These are phyloP conservation scores for Calephelis virginiensis DNA, from an alignment of 1,140 invertebrate genomes.

Conservation along the genomic window DNA sequence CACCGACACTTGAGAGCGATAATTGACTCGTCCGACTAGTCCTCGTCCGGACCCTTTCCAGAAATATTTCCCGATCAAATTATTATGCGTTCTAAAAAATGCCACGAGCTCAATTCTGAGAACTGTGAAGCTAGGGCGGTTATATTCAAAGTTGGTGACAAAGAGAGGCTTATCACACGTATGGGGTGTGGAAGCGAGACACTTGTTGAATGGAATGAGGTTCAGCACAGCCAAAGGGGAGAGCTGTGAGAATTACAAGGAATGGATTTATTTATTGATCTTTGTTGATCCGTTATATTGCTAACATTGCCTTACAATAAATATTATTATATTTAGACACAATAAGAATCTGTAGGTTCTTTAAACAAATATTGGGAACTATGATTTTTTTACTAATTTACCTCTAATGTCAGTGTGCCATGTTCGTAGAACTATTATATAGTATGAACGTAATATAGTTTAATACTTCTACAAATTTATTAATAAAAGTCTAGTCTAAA, in stretches of 20 bases:
- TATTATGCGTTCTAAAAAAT: constrained; percentile 75
- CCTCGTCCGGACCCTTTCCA: constrained; percentile 70
- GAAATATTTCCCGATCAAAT: constrained; percentile 78
- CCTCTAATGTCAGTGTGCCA: too few relatives aligned
- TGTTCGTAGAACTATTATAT: too few relatives aligned
- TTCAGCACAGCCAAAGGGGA: constrained; percentile 52
- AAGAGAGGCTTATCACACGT: constrained; percentile 32
- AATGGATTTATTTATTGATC: constrained; percentile 75
- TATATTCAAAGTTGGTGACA: constrained; percentile 58
- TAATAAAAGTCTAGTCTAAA: too few relatives aligned
- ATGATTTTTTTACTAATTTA: too few relatives aligned
- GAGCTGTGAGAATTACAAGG: constrained; percentile 73
- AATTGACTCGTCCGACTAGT: constrained; percentile 72
- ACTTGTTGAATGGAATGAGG: constrained; percentile 64
- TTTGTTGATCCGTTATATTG: constrained; percentile 65
- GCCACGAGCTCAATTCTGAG: constrained; percentile 67
- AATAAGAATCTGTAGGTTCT: constrained; percentile 10
- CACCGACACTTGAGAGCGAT: constrained; percentile 51
- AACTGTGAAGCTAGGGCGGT: constrained; percentile 61
- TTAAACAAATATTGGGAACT: neutral
- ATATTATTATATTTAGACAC: constrained; percentile 11
- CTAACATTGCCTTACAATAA: constrained; percentile 21
- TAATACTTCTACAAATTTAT: too few relatives aligned
- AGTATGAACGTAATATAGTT: too few relatives aligned
- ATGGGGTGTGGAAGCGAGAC: constrained; percentile 40